phyloP scores from a whole-genome alignment of 53 echinoderm and acorn worm species.

The Paracentrotus lividus region DNA sequence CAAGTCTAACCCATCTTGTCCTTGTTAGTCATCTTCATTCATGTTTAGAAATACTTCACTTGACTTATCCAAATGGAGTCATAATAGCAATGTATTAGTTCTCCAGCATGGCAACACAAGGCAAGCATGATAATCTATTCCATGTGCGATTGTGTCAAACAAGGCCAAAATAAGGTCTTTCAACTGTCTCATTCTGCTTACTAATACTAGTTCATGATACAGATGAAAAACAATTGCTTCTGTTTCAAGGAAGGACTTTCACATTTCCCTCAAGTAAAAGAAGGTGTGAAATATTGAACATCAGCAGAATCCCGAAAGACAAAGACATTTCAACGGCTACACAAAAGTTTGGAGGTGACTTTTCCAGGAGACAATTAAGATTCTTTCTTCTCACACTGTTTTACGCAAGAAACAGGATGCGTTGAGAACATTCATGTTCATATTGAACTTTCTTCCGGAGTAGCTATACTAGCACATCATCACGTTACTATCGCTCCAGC shows the following conservation, averaged over 20 bases:
- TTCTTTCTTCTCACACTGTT: neutral
- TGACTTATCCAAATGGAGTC: neutral
- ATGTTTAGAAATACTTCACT: neutral
- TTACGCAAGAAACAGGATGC: neutral
- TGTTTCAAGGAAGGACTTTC: neutral
- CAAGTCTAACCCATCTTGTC: conserved; percentile 30
- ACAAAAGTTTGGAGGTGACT: neutral
- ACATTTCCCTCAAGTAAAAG: too few relatives aligned
- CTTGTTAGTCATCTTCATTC: neutral
- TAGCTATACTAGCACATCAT: neutral
- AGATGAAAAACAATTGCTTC: neutral
- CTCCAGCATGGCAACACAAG: neutral
- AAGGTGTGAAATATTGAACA: neutral
- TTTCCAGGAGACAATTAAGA: neutral
- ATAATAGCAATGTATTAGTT: neutral
- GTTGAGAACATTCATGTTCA: neutral
- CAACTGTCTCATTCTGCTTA: conserved; percentile 11
- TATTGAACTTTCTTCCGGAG: neutral
- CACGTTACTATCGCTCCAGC: neutral
- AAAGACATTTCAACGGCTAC: neutral
- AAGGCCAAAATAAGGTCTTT: neutral
- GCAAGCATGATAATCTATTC: neutral
- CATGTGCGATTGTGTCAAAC: neutral
- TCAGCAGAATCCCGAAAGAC: neutral
- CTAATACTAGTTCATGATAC: neutral